Base-by-base conservation (phyloP, 2,113 vertebrate genomes). In the Gymnobelideus leadbeateri region DNA sequence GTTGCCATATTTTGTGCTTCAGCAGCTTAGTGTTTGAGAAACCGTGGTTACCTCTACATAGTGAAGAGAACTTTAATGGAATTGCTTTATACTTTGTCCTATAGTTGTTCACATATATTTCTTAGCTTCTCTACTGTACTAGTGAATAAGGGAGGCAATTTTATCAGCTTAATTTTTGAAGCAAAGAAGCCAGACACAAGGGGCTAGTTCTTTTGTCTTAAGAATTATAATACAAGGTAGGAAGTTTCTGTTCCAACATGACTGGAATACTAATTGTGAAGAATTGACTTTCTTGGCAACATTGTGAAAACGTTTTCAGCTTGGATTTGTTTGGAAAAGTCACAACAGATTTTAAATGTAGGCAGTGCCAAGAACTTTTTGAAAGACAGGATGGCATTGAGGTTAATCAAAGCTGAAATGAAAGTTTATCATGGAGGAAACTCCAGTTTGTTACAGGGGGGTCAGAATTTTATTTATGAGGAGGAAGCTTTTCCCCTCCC, bases 251-350 rank as follows among this genome's bases (percentile, higher is more conserved):
- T 94, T 53, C n/a, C 52, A 54, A 11, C 94, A 28, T 28, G 92
- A 90, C 96, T 93, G 50, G 89, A 95, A 96, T 54, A 92, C 93
- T 89, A 49, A 31, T n/a, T 68, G 94, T 54, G 95, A 89, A 90
- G 95, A 90, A 91, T 91, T 96, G 91, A 92, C 95, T 93, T 12
- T 96, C 97, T 50, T 94, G 95, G 93, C 92, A 95, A 95, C 95
- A n/a, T 57, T 95, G 57, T 96, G 92, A 93, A 97, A 89, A 95
- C 93, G 94, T 47, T 91, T 94, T 77, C 92, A 91, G 90, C 94
- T 95, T 96, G 26, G 16, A 9, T 6, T 89, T 94, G 57, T 94
- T 95, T 77, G 90, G 90, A 93, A 91, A 97, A 93, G 26, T 92
- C 91, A 46, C 89, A 11, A 92, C 0, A 0, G 92, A 47, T 93